Percentiles rank a stretch among this genome's conserved stretches.
Conservation (phyloP, 2,797 vertebrate species). For the Columba guinea region DNA sequence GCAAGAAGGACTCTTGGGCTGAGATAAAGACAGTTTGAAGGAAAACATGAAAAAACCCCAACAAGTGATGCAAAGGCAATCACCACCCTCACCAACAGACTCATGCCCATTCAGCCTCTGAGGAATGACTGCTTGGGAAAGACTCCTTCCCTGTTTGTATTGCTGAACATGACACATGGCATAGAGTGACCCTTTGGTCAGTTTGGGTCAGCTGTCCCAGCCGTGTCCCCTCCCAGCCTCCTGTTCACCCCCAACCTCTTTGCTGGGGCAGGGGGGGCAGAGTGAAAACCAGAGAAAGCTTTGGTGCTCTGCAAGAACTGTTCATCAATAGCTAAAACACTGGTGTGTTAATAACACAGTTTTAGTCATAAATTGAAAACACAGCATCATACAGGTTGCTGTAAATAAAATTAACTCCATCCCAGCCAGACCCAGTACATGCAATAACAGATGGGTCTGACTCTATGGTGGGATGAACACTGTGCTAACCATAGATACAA, state of each 20-base stretch:
- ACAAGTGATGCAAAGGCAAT: neutral
- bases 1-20: neutral
- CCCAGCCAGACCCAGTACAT: neutral
- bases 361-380: neutral
- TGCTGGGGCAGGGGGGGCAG: neutral
- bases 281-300: neutral
- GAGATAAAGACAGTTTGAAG: neutral
- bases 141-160: neutral
- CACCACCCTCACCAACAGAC: neutral
- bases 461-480: neutral
- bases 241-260: neutral
- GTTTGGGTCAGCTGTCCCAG: neutral
- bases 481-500: neutral
- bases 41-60: neutral
- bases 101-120: neutral
- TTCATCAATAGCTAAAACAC: neutral
- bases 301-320: neutral
- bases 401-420: neutral
- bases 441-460: neutral
- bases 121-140: neutral
- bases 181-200: neutral
- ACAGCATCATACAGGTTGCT: neutral
- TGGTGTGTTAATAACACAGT: fast-evolving
- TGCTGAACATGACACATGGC: neutral
- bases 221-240: neutral